These are phyloP conservation scores for Leptothorax acervorum DNA, from an alignment of 2,888 invertebrate genomes.

Conservation along the genomic window DNA sequence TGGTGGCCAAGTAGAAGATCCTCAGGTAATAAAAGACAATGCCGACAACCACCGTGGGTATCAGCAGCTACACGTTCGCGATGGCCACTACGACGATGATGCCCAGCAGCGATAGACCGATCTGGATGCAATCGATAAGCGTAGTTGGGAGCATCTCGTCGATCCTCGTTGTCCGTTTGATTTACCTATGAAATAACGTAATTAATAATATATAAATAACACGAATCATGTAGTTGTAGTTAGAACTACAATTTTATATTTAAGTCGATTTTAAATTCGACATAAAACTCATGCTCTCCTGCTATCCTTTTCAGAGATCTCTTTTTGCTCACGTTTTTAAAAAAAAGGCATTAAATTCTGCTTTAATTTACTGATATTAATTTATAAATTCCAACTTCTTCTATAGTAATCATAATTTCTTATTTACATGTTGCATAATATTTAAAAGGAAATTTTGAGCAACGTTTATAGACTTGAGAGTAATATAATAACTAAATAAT, in stretches of 20 bases:
- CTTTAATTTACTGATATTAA: not conserved
- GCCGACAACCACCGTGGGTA: slow-evolving; percentile 91
- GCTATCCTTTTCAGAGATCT: not conserved
- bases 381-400: not conserved
- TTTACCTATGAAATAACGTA: slow-evolving; percentile 43
- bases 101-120: slow-evolving; percentile 93
- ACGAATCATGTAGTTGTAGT: not conserved
- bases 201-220: not conserved
- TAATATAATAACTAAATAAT: not conserved
- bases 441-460: not conserved
- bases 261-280: not conserved
- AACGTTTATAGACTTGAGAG: not conserved
- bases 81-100: slow-evolving; percentile 91
- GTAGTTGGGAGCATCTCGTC: slow-evolving; percentile 89
- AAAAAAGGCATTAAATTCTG: not conserved
- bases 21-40: slow-evolving; percentile 92
- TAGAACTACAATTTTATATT: not conserved
- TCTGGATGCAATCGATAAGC: slow-evolving; percentile 90
- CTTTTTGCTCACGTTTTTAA: not conserved
- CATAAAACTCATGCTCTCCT: not conserved
- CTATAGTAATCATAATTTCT: not conserved
- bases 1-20: slow-evolving; percentile 92
- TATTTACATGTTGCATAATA: not conserved
- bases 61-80: slow-evolving; percentile 91
- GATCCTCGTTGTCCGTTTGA: slow-evolving; percentile 85